Conservation (phyloP, 2,888 invertebrate species). For the Polyommatus iphigenia region DNA sequence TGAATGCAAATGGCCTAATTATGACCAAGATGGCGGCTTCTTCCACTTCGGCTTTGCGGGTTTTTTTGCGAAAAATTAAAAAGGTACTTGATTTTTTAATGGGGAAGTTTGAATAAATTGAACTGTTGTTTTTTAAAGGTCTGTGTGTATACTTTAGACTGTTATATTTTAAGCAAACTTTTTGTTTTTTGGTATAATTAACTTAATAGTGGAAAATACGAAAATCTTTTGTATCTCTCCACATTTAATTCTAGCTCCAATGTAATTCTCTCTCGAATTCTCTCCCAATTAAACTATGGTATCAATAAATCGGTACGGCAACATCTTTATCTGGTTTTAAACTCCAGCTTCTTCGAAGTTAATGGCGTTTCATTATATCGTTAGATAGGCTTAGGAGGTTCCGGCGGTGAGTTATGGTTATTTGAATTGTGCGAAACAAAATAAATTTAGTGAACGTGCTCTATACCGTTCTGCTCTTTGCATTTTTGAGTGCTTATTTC, state of each 20-base stretch:
- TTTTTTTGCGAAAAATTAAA: conserved; percentile 50
- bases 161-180: background rate
- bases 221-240: background rate
- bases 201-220: no score
- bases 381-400: conserved; percentile 73
- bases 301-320: conserved; percentile 75
- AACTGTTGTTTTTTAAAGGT: background rate
- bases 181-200: no score
- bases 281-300: conserved; percentile 33
- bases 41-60: conserved; percentile 50
- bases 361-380: conserved; percentile 79
- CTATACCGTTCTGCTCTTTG: conserved; percentile 79
- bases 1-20: conserved; percentile 78
- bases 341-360: conserved; percentile 72
- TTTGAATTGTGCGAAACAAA: conserved; percentile 81
- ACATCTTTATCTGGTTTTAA: conserved; percentile 72
- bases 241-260: background rate
- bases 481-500: conserved; percentile 81
- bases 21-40: conserved; percentile 69
- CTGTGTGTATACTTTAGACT: background rate
- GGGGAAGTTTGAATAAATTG: conserved; percentile 14
- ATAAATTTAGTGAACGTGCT: conserved; percentile 80
- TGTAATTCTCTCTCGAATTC: background rate
- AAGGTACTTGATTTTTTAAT: conserved; percentile 38
- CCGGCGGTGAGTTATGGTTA: conserved; percentile 77